Evolutionary conservation across 2,113 vertebrate genomes (phyloP).

Genomic region (Notarius lentiginosus): DNA sequence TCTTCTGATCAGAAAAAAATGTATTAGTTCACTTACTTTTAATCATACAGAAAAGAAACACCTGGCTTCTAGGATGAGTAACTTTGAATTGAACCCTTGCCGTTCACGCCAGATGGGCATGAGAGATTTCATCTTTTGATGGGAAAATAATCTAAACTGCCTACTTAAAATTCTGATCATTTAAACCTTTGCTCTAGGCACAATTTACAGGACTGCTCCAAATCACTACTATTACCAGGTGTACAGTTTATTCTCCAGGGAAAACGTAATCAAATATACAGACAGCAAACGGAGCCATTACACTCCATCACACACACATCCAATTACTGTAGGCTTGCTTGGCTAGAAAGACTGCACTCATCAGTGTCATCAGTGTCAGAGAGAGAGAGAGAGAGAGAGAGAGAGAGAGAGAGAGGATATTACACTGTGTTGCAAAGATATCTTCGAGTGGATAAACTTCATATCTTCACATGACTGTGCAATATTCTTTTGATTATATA

Average conservation of each 20-base stretch:
- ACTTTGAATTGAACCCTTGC: conserved; percentile 3
- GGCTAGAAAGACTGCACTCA: not conserved
- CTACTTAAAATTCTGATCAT: not conserved
- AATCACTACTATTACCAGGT: not conserved
- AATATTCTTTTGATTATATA: no score
- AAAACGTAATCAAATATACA: not conserved
- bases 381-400: no score
- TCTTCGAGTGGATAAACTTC: no score
- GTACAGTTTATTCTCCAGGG: conserved; percentile 1
- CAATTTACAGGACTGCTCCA: not conserved
- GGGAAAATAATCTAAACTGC: not conserved
- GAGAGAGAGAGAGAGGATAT: no score
- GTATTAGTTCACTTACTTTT: conserved; percentile 23
- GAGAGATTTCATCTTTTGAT: not conserved
- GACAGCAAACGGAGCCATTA: not conserved
- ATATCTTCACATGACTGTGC: no score
- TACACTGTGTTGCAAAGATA: no score
- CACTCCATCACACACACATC: not conserved
- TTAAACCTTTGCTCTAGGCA: not conserved
- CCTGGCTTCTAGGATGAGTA: not conserved
- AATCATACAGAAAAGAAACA: conserved; percentile 21
- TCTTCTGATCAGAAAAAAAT: conserved; percentile 15
- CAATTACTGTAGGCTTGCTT: not conserved
- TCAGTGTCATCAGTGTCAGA: not conserved
- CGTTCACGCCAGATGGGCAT: not conserved